Percentiles rank a stretch among this genome's conserved stretches.
Evolutionary conservation across 2,113 vertebrate genomes (phyloP).

Genomic region (Aspiorhynchus laticeps): DNA sequence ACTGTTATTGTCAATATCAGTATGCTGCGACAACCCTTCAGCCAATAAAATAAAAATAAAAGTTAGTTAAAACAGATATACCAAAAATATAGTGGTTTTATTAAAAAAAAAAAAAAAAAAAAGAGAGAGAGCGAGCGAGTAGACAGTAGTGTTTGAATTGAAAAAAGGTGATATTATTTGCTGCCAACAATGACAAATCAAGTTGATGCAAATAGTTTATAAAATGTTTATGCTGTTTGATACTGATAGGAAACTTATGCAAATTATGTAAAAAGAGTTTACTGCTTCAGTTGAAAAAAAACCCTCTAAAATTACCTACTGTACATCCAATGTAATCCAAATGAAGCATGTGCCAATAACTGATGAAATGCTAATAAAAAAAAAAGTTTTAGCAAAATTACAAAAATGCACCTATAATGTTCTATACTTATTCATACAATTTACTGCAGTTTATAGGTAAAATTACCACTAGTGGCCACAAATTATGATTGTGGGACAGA

Average conservation of each 20-base stretch:
- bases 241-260: background rate
- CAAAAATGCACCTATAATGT: background rate
- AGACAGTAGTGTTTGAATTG: background rate
- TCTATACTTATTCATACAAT: background rate
- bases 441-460: background rate
- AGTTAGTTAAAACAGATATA: background rate
- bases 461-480: background rate
- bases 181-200: background rate
- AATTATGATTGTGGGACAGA: background rate
- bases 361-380: background rate
- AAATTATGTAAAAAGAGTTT: background rate
- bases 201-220: background rate
- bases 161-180: background rate
- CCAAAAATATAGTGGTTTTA: background rate
- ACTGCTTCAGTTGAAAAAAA: background rate
- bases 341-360: background rate
- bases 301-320: too few species aligned
- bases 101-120: background rate
- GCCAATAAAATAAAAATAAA: background rate
- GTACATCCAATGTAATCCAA: too few species aligned
- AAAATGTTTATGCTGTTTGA: background rate
- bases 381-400: background rate
- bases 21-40: background rate
- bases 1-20: background rate
- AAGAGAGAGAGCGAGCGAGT: background rate